Base-by-base conservation (phyloP, 2,797 vertebrate species). In the Enteromius treurensis region DNA sequence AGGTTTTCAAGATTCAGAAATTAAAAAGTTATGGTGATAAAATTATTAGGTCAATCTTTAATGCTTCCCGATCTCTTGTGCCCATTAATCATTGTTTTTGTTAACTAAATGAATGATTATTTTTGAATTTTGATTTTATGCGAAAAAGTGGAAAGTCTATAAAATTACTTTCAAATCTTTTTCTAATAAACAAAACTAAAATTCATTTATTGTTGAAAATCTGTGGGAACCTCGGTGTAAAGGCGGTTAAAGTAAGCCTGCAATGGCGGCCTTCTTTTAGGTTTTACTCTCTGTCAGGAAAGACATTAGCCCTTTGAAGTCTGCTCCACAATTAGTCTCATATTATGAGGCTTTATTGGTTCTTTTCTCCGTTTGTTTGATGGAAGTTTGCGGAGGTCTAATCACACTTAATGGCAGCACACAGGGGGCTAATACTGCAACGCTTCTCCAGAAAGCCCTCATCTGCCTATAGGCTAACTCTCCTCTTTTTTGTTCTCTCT, bases 341-440 rank as follows among this genome's bases (percentile, higher is more conserved):
- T 29, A 76, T 82, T 55, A 76, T 75, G 49, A 82, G 70, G 37
- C 32, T 42, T 34, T 74, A 45, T 77, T 40, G 34, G 73, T 40
- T 76, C 21, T 76, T 67, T 75, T 75, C 47, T 29, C 15, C 42
- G 5, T 84, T 79, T 84, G 45, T 87, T 79, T 79, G 34, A 84
- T 69, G 51, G 42, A 81, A 23, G 77, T 32, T 78, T 83, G 77
- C 32, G 1, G 67, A 79, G 79, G 60, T 82, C 75, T 79, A 79
- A 81, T 86, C 80, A 81, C 77, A 77, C 65, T 40, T 77, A 86
- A 86, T 82, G 65, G 76, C 77, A 55, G 60, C 6, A 34, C 85
- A 80, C 85, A 77, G 47, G 80, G 71, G 79, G 81, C 26, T 83
- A 81, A 80, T 79, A 81, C 53, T 29, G 75, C 64, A 79, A 11